Base-by-base conservation (phyloP, 2,888 invertebrate genomes). In the Lasius platythorax region DNA sequence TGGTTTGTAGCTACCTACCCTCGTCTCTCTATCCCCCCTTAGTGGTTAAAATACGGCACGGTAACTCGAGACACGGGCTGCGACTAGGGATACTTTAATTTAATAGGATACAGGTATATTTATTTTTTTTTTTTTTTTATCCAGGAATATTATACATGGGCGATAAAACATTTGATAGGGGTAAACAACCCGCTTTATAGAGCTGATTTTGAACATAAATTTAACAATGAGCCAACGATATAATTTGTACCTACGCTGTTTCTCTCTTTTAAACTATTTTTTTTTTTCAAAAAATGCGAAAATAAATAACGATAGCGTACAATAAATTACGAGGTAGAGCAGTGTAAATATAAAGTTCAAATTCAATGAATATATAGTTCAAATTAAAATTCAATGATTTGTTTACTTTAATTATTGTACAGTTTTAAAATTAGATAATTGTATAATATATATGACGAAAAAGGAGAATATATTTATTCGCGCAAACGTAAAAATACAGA, bases 61-160 rank as follows among this genome's bases (percentile, higher is more conserved):
- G n/a, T 76, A 76, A 76, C 37, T 18, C 37, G 50, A 76, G 75
- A 18, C 63, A 46, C 15, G 11, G 23, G 18, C 6, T 50, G 66
- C 66, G 18, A 64, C 46, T 23, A 5, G 33, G 23, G 28, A 64
- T 37, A 37, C 50, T 76, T 75, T 56, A n/a, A 46, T 66, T 64
- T 66, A 75, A 75, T 64, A 64, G 46, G 64, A 9, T 64, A 33
- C 11, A 37, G 11, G 11, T 64, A 50, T 75, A 64, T 75, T 64
- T 75, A 46, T 56, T 30, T 23, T 23, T 23, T 0, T 5, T 37
- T 37, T 37, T 37, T 53, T 8, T 53, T 53, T 9, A 37, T 37
- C 64, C 12, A n/a, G 30, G n/a, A 75, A 23, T 50, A 46, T 46
- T 46, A 63, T 30, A 46, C 3, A n/a, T 6, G 23, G 9, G 33